Base-by-base conservation (phyloP, 2,888 invertebrate genomes). In the Athripsodes cinereus region DNA sequence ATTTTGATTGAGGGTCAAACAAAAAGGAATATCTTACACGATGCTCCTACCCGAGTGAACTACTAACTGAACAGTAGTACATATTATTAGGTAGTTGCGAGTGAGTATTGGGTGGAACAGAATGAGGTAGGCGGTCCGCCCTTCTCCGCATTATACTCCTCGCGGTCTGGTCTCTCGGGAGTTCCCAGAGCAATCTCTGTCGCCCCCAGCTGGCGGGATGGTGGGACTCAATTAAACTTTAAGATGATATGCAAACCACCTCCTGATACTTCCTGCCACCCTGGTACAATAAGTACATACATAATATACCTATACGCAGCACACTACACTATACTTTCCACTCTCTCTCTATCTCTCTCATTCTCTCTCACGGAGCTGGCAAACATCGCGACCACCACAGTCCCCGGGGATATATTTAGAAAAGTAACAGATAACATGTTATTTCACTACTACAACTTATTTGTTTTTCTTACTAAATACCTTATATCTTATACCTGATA, bases 221-320 rank as follows among this genome's bases (percentile, higher is more conserved):
- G 74, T 74, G 72, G 76, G 81, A 81, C 81, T 81, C 81, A 80
- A 81, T 81, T 81, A 81, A 81, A 81, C 81, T 81, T 81, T 81
- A 81, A 81, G 81, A 81, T 81, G 80, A 81, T 81, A 81, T 81
- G 61, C 61, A 58, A 71, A 71, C 70, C 68, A 67, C 69, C 69
- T 68, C 66, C 68, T 65, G 18, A 52, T 57, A 52, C 57, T 54
- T 55, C 40, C 59, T 55, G 40, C 65, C 35, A 22, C 18, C 50
- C 52, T 49, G n/a, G 8, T 50, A 22, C 31, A 6, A 31, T 6
- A 31, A 8, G 31, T 8, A 31, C 31, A 31, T 31, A n/a, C n/a
- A n/a, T n/a, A n/a, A n/a, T n/a, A n/a, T n/a, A n/a, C n/a, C n/a
- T n/a, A n/a, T n/a, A n/a, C n/a, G n/a, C n/a, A n/a, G n/a, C n/a